Evolutionary conservation across 92 coral and sea anemone genomes (phyloP).

Genomic region (Umimayanthus chanpuru): DNA sequence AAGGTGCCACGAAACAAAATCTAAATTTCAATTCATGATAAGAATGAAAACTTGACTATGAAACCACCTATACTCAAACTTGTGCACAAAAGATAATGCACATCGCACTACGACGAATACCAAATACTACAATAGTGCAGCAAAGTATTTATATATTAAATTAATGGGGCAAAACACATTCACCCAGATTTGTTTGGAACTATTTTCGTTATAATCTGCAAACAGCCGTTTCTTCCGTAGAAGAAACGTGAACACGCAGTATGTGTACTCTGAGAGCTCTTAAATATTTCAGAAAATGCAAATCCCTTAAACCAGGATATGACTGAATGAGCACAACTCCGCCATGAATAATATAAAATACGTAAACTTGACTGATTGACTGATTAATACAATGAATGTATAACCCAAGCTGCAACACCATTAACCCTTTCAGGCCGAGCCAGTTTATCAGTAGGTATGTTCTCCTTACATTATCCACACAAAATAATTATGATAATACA

Average conservation of each 20-base stretch:
- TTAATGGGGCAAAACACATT: not conserved
- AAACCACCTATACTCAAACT: not conserved
- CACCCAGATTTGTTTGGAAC: not conserved
- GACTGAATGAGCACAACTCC: not conserved
- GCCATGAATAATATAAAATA: too few species aligned
- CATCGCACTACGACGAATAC: not conserved
- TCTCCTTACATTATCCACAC: too few species aligned
- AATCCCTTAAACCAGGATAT: not conserved
- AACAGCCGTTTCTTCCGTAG: too few species aligned
- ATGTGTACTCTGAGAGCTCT: not conserved
- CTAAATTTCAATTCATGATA: too few species aligned
- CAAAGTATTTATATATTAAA: too few species aligned
- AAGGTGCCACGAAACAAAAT: not conserved
- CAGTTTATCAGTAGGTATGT: too few species aligned
- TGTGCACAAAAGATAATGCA: too few species aligned
- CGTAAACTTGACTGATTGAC: not conserved
- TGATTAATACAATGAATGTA: not conserved
- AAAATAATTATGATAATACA: too few species aligned
- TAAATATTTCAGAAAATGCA: not conserved
- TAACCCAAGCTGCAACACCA: too few species aligned
- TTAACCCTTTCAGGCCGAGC: too few species aligned
- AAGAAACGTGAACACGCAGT: not conserved
- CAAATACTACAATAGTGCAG: not conserved
- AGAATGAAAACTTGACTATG: too few species aligned
- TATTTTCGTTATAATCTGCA: too few species aligned